phyloP scores from a whole-genome alignment of 2,888 invertebrate species.

The Carterocephalus palaemon region DNA sequence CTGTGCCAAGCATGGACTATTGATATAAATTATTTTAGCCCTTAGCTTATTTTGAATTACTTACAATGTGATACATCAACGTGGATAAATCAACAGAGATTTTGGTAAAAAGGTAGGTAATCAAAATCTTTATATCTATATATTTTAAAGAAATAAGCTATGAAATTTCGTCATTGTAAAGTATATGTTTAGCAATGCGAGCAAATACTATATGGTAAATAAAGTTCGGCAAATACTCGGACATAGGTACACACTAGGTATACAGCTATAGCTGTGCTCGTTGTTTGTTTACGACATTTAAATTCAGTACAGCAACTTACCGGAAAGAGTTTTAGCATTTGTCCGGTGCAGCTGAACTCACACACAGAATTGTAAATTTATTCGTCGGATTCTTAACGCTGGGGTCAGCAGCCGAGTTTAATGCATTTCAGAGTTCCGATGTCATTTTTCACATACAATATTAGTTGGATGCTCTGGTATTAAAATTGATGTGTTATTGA shows the following conservation, averaged over 20 bases:
- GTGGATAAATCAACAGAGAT: too few species aligned
- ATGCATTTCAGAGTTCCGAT: constrained; percentile 27
- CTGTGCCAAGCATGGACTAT: too few species aligned
- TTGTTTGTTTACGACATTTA: constrained; percentile 51
- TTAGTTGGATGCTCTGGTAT: constrained; percentile 8
- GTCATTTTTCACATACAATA: constrained; percentile 16
- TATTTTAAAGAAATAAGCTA: background rate
- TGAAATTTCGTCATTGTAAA: constrained; percentile 8
- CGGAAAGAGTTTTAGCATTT: constrained; percentile 70
- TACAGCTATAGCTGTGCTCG: constrained; percentile 41
- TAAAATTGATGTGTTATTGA: background rate
- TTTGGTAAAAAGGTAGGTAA: too few species aligned
- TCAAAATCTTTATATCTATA: background rate
- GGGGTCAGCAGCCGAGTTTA: constrained; percentile 41
- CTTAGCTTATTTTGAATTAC: too few species aligned
- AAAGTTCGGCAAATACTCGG: constrained; percentile 38
- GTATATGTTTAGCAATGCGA: constrained; percentile 21
- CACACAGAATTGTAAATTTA: constrained; percentile 72
- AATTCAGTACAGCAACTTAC: constrained; percentile 48
- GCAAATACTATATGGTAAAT: constrained; percentile 38
- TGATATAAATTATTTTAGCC: too few species aligned
- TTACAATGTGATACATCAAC: too few species aligned
- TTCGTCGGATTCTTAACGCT: constrained; percentile 56
- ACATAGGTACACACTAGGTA: constrained; percentile 33
- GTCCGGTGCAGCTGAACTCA: constrained; percentile 64